Evolutionary conservation across 2,797 vertebrate species (phyloP).

Genomic region (Austrolebias charrua): DNA sequence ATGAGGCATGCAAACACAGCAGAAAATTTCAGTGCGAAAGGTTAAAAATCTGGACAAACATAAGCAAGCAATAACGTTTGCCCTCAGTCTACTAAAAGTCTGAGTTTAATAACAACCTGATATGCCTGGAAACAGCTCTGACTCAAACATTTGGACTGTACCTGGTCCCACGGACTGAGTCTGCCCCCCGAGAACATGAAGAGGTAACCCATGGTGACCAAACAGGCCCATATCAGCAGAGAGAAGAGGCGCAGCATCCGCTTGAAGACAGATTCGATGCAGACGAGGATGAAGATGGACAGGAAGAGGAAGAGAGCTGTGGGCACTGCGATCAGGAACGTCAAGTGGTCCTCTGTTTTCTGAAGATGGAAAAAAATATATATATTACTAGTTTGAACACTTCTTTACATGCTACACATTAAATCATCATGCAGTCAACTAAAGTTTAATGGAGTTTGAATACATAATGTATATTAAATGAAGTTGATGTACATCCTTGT

Average conservation of each 20-base stretch:
- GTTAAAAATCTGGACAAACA: no score
- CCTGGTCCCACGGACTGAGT: slow-evolving; percentile 98
- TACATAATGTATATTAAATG: neutral
- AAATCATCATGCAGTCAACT: no score
- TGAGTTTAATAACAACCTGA: no score
- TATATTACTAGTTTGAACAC: neutral
- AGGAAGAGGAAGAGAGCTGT: slow-evolving; percentile 95
- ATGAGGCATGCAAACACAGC: no score
- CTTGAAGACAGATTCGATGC: slow-evolving; percentile 94
- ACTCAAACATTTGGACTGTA: slow-evolving; percentile 41
- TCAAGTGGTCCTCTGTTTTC: slow-evolving; percentile 91
- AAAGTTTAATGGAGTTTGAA: neutral
- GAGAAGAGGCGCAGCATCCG: slow-evolving; percentile 95
- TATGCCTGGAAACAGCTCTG: no score
- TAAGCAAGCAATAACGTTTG: no score
- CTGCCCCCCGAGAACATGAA: slow-evolving; percentile 97
- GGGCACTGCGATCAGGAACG: slow-evolving; percentile 95
- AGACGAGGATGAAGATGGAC: slow-evolving; percentile 95
- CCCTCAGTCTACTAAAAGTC: no score
- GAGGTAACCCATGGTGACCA: slow-evolving; percentile 97
- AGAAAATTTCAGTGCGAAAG: no score
- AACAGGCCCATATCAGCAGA: slow-evolving; percentile 93
- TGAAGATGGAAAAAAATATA: slow-evolving; percentile 61
- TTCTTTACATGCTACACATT: neutral
- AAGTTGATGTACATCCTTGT: neutral